Conservation (phyloP, 2,888 invertebrate genomes). For the Ernsta delagoae region DNA sequence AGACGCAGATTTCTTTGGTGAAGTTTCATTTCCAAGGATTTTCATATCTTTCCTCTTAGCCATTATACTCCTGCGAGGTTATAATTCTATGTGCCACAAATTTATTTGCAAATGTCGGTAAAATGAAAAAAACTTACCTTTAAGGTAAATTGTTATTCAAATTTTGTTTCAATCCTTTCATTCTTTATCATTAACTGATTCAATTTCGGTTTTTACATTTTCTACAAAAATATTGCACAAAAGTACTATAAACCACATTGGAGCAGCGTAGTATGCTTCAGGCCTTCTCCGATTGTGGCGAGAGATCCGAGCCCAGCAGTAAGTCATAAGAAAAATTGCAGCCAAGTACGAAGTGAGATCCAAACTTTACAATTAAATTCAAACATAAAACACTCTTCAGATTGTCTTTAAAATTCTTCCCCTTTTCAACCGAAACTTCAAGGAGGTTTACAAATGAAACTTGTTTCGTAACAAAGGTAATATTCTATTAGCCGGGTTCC, state of each 20-base stretch:
- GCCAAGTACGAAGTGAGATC: too few species aligned
- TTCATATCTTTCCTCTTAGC: not conserved
- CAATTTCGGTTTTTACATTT: too few species aligned
- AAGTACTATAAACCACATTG: too few species aligned
- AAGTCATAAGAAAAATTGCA: too few species aligned
- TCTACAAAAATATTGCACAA: too few species aligned
- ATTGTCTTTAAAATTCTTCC: too few species aligned
- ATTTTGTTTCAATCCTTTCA: not conserved
- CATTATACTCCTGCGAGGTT: not conserved
- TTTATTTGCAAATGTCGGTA: not conserved
- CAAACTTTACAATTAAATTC: too few species aligned
- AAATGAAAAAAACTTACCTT: not conserved
- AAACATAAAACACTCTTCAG: not conserved
- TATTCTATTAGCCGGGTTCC: conserved; percentile 50
- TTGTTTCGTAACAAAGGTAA: conserved; percentile 22
- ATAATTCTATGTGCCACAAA: not conserved
- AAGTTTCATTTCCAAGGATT: conserved; percentile 18
- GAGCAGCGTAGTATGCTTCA: too few species aligned
- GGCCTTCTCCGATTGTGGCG: too few species aligned
- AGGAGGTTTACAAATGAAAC: not conserved
- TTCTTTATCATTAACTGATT: too few species aligned
- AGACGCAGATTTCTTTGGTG: conserved; percentile 16
- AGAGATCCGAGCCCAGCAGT: too few species aligned
- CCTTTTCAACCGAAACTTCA: not conserved
- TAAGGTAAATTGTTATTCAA: too few species aligned